Evolutionary conservation across 2,113 vertebrate genomes (phyloP), one percentile per base, ranked within the genome.

Genomic region (Caranx ignobilis): DNA sequence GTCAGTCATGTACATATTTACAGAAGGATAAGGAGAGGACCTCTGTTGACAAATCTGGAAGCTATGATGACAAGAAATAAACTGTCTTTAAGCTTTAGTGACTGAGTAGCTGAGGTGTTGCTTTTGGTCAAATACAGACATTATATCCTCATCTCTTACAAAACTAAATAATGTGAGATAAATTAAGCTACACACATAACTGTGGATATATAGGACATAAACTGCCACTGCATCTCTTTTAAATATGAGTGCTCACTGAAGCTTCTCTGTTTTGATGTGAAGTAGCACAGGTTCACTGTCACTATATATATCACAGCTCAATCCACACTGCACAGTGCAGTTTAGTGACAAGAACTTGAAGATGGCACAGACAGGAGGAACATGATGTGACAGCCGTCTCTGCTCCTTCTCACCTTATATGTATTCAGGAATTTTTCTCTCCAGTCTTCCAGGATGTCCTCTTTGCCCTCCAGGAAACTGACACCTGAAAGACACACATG

Each of bases 341-440:
- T n/a, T 69, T 19, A 74, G 13, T 6, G n/a, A 4, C 18, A 5
- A 12, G 45, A 18, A 13, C 54, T 34, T 6, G 18, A 71, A 39
- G 41, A 54, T 11, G 37, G 19, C 34, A 11, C 6, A 32, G 32
- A 16, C 37, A 60, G 41, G 52, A 1, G 4, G 6, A 47, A 15
- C 41, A 5, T 2, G 16, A 3, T 9, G 48, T 48, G 55, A 50
- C 63, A 35, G 61, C 18, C 11, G 11, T 41, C 32, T 55, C 35
- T 62, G 31, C 60, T 57, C 19, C 1, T 11, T 63, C 94, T 96
- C 88, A 97, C 97, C 95, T 95, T 96, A 54, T 98, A 98, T 0
- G 97, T 97, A 60, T 97, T 97, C 87, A 96, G 93, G 83, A 98
- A 97, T 88, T 97, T 98, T 57, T 96, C 93, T 77, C 89, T 96